phyloP scores from a whole-genome alignment of 2,113 vertebrate genomes.

The Oryzias woworae region DNA sequence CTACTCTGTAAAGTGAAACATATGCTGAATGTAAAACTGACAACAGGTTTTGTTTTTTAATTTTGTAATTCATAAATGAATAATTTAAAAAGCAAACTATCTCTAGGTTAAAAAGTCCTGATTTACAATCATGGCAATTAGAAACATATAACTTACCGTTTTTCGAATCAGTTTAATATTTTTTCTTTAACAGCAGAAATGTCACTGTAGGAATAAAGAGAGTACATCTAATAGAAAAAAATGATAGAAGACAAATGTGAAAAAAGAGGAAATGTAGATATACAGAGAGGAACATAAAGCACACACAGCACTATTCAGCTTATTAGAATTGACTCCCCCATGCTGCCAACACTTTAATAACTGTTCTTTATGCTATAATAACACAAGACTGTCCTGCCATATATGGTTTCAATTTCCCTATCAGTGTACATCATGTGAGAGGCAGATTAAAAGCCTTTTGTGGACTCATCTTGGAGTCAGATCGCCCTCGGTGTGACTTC shows the following conservation, averaged over 20 bases:
- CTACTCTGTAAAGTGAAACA: no score
- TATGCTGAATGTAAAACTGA: no score
- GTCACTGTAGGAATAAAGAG: no score
- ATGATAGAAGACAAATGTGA: background rate
- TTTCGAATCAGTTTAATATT: no score
- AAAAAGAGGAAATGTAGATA: conserved; percentile 31
- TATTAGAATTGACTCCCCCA: conserved; percentile 85
- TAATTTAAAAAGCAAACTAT: no score
- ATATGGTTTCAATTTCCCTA: conserved; percentile 79
- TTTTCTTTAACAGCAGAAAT: no score
- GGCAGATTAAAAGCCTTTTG: conserved; percentile 75
- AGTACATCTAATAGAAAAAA: no score
- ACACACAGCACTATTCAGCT: conserved; percentile 74
- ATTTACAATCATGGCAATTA: no score
- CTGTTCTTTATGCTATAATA: conserved; percentile 86
- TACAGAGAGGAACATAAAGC: conserved; percentile 31
- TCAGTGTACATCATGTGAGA: conserved; percentile 75
- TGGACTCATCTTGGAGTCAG: conserved; percentile 76
- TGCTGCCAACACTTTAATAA: conserved; percentile 83
- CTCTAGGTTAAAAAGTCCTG: no score
- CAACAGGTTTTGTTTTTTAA: no score
- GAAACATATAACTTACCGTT: no score
- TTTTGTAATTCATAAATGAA: no score
- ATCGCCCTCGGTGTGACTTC: conserved; percentile 72
- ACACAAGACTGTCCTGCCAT: conserved; percentile 76